phyloP scores from a whole-genome alignment of 2,797 vertebrate genomes.

The Phrynocephalus forsythii region DNA sequence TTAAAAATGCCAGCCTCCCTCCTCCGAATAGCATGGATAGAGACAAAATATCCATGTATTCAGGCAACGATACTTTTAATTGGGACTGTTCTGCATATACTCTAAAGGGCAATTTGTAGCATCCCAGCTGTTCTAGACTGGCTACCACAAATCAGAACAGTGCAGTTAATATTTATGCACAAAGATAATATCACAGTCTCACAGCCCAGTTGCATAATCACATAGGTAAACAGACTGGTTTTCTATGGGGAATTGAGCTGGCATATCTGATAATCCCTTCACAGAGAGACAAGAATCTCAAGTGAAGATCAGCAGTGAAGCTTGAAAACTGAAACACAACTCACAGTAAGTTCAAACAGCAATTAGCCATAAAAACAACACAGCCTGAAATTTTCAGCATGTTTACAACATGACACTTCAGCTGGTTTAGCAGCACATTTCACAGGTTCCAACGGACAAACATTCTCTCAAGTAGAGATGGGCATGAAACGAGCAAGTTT shows the following conservation, averaged over 20 bases:
- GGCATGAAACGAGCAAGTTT: too few species aligned
- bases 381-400: conserved; percentile 53
- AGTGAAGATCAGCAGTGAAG: conserved; percentile 53
- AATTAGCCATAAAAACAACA: conserved; percentile 67
- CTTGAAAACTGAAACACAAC: conserved; percentile 65
- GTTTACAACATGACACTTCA: conserved; percentile 50
- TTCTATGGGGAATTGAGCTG: conserved; percentile 48
- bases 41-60: neutral
- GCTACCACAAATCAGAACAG: conserved; percentile 34
- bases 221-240: conserved; percentile 56
- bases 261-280: conserved; percentile 54
- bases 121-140: conserved; percentile 4
- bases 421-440: conserved; percentile 53
- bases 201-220: conserved; percentile 41
- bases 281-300: conserved; percentile 61
- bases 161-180: conserved; percentile 31
- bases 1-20: neutral
- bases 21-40: neutral
- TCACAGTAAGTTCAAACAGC: conserved; percentile 62
- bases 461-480: neutral
- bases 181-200: conserved; percentile 53
- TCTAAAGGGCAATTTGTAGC: conserved; percentile 5
- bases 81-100: neutral
- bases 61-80: neutral
- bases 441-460: conserved; percentile 24